phyloP scores from a whole-genome alignment of 2,113 vertebrate genomes.

The Rhagologus leucostigma region DNA sequence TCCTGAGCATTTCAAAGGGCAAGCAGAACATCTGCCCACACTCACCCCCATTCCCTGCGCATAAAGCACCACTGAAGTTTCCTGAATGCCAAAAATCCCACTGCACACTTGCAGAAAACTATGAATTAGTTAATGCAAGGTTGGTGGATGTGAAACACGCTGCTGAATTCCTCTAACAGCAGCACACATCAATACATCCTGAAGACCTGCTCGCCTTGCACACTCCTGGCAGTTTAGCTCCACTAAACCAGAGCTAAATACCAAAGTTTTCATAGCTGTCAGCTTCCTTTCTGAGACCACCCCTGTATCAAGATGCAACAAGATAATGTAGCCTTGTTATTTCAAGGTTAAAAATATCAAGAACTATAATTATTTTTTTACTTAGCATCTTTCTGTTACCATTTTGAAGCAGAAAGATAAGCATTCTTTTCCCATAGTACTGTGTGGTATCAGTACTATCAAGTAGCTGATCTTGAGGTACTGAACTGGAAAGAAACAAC shows the following conservation, averaged over 20 bases:
- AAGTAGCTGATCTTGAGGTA: background rate
- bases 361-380: background rate
- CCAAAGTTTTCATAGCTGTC: background rate
- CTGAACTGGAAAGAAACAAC: background rate
- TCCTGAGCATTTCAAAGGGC: background rate
- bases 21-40: background rate
- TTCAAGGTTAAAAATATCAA: background rate
- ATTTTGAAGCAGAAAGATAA: background rate
- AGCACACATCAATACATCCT: background rate
- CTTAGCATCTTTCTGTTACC: background rate
- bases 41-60: background rate
- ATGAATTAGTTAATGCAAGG: background rate
- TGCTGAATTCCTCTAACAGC: background rate
- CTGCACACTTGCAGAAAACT: background rate
- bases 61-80: background rate
- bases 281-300: background rate
- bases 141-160: background rate
- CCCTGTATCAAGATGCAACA: background rate
- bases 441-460: background rate
- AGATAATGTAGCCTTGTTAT: background rate
- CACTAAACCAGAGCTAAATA: background rate
- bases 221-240: background rate
- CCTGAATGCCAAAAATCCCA: background rate
- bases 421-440: background rate
- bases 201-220: background rate